phyloP scores from a whole-genome alignment of 2,888 invertebrate species.

The Oligia fasciuncula region DNA sequence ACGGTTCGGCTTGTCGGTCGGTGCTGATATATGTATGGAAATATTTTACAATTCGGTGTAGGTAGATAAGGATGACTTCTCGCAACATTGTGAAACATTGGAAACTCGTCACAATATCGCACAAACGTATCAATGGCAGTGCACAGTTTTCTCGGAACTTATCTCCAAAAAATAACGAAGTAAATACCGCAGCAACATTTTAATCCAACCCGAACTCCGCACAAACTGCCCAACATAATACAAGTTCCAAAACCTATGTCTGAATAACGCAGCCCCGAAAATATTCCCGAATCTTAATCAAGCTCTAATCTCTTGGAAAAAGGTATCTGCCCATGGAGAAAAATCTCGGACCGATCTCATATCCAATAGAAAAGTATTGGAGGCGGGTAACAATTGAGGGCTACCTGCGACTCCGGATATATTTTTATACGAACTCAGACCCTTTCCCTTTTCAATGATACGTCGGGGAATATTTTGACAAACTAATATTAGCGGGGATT shows the following conservation, averaged over 20 bases:
- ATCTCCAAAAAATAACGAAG: conserved; percentile 30
- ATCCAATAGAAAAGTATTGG: conserved; percentile 74
- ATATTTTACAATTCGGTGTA: conserved; percentile 1
- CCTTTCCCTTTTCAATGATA: conserved; percentile 71
- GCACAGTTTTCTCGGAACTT: conserved; percentile 13
- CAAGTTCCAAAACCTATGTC: conserved; percentile 51
- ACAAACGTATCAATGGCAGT: background rate
- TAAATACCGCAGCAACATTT: conserved; percentile 37
- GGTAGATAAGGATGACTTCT: background rate
- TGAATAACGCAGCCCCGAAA: conserved; percentile 58
- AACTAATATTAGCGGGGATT: conserved; percentile 74
- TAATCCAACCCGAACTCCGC: conserved; percentile 37
- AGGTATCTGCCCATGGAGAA: conserved; percentile 63
- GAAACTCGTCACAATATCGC: conserved; percentile 5
- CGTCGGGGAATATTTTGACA: conserved; percentile 71
- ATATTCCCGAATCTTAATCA: conserved; percentile 68
- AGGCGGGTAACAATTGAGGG: conserved; percentile 63
- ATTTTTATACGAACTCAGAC: conserved; percentile 62
- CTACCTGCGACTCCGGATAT: conserved; percentile 68
- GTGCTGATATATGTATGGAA: background rate
- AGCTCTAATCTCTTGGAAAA: conserved; percentile 70
- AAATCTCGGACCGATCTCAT: conserved; percentile 67
- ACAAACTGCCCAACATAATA: conserved; percentile 46
- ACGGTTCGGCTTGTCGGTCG: background rate
- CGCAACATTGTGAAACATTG: background rate